A percentile compares a stretch with the other conserved stretches of the same genome.
phyloP scores from a whole-genome alignment of 1,140 invertebrate species.

The Stegodyphus mimosarum region DNA sequence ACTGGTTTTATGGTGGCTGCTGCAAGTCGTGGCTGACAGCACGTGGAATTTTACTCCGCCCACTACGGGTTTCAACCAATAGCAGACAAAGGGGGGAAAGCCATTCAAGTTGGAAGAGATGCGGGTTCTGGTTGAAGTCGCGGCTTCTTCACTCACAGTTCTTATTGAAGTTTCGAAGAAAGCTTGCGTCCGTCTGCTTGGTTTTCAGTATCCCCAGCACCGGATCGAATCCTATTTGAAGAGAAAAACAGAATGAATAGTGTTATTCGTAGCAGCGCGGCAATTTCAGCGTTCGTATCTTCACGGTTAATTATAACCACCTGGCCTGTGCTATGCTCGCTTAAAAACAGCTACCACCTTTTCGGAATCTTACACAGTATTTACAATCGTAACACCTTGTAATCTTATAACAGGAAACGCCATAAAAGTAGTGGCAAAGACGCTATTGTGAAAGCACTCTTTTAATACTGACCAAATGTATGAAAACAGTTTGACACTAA shows the following conservation, averaged over 20 bases:
- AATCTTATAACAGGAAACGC: too few species aligned
- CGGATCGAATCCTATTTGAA: conserved; percentile 36
- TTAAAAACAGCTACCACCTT: too few species aligned
- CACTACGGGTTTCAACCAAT: conserved; percentile 17
- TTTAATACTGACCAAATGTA: too few species aligned
- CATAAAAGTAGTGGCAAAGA: too few species aligned
- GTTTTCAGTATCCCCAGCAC: conserved; percentile 13
- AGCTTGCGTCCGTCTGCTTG: neutral
- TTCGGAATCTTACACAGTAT: too few species aligned
- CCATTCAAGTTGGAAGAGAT: conserved; percentile 19
- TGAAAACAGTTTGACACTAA: too few species aligned
- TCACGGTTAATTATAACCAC: conserved; percentile 46
- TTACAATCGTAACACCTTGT: too few species aligned
- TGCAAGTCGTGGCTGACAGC: neutral
- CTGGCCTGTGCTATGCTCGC: conserved; percentile 2
- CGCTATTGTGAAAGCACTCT: too few species aligned
- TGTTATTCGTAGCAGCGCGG: neutral
- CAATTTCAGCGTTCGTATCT: conserved; percentile 1
- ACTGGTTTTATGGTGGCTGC: neutral
- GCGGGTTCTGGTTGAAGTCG: conserved; percentile 23
- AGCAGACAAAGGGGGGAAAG: neutral
- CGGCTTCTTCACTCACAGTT: neutral
- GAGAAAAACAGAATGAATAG: conserved; percentile 11
- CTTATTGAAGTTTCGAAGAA: neutral
- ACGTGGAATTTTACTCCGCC: conserved; percentile 40